Conservation (phyloP, 2,888 invertebrate species). For the Melipona beecheii region DNA sequence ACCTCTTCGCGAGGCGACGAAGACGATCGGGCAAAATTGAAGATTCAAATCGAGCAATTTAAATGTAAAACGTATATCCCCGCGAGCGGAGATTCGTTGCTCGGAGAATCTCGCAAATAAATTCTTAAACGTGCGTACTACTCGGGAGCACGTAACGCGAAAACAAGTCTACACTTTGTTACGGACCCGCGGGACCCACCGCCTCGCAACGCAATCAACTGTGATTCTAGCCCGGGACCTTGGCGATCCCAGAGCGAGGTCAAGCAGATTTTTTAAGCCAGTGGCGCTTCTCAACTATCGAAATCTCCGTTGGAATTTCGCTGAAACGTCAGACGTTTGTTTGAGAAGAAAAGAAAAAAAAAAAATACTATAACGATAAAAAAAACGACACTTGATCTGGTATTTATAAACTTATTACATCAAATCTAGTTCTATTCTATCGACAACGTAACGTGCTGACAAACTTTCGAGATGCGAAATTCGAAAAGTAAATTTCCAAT, state of each 20-base stretch:
- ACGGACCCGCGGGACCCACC: conserved; percentile 2
- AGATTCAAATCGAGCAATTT: no score
- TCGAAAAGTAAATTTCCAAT: no score
- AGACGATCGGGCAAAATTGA: not conserved
- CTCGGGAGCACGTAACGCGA: conserved; percentile 14
- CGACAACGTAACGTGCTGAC: no score
- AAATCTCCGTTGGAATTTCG: not conserved
- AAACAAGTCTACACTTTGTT: conserved; percentile 28
- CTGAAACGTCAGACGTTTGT: not conserved
- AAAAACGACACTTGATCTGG: not conserved
- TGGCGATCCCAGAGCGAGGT: not conserved
- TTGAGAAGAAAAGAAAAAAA: not conserved
- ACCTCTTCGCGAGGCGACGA: not conserved
- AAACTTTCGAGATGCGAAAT: no score
- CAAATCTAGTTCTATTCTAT: no score
- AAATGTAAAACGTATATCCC: not conserved
- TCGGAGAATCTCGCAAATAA: not conserved
- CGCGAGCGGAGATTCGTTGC: not conserved
- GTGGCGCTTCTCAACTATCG: not conserved
- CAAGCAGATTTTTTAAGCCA: not conserved
- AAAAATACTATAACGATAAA: not conserved
- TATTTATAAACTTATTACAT: not conserved
- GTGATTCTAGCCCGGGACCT: conserved; percentile 20
- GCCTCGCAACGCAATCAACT: conserved; percentile 23
- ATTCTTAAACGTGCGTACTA: not conserved